Evolutionary conservation across 2,113 vertebrate species (phyloP), one percentile per base, ranked within the genome.

Genomic region (Tyto alba): DNA sequence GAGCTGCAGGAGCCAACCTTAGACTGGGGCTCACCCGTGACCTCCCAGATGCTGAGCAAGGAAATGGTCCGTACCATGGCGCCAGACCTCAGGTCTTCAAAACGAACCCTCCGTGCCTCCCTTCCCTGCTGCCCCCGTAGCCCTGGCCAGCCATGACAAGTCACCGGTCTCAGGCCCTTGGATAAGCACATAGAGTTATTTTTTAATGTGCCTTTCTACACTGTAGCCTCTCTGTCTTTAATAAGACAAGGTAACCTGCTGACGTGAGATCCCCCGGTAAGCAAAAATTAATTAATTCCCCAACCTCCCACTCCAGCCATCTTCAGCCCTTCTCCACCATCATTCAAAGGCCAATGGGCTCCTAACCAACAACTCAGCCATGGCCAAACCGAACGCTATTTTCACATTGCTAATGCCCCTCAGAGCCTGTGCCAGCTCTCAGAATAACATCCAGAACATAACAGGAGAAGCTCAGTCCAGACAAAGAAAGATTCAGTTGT

Each of bases 1-100:
- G 85, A 97, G 50, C 83, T 96, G 73, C 85, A 69, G 88, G 91
- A 93, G 41, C 45, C 95, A 38, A 71, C 59, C 21, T 62, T 83
- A n/a, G 87, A 92, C 56, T 52, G 4, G n/a, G 94, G 86, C 75
- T 91, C 95, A 83, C 88, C 95, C 23, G 8, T 45, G 91, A 96
- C 83, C 71, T 50, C 74, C 40, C 91, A 77, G 88, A 83, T 75
- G 90, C 74, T 38, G 73, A 96, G 76, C 78, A 16, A 83, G 45
- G 81, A 79, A 34, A n/a, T 68, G 30, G 88, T 87, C n/a, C 66
- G 84, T 62, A 36, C 38, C 34, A 13, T 3, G 0, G 55, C 96
- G 32, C n/a, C 55, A 22, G 82, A 36, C 8, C 79, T 93, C 71
- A 85, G 77, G 60, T 80, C 90, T 38, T 69, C 80, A 81, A 47